phyloP scores from a whole-genome alignment of 1,140 invertebrate species.

The Ruditapes philippinarum region DNA sequence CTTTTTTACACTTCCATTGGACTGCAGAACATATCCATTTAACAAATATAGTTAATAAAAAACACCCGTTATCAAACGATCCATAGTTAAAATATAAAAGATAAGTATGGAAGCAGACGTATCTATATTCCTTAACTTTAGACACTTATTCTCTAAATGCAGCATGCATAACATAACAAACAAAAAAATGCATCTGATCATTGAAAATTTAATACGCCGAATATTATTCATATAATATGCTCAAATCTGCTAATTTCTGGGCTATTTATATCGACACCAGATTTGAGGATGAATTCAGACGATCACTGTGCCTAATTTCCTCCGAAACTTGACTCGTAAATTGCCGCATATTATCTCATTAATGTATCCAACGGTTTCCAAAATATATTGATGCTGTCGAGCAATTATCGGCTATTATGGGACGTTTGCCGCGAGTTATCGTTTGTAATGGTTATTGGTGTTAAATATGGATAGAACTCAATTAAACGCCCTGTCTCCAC shows the following conservation, averaged over 20 bases:
- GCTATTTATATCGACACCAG: conserved; percentile 1
- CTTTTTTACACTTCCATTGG: no score
- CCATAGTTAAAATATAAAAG: no score
- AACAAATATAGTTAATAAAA: no score
- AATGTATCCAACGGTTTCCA: conserved; percentile 28
- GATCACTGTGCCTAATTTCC: conserved; percentile 27
- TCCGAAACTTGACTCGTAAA: conserved; percentile 40
- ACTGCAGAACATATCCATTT: no score
- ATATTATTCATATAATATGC: background rate
- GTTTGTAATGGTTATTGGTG: background rate
- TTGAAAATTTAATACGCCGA: no score
- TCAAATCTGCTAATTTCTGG: background rate
- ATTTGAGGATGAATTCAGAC: conserved; percentile 9
- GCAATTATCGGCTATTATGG: conserved; percentile 57
- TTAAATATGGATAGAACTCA: conserved; percentile 52
- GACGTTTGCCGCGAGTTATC: conserved; percentile 34
- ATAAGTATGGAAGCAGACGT: no score
- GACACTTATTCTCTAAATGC: no score
- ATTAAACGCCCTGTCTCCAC: conserved; percentile 43
- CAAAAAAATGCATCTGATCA: no score
- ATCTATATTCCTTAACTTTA: no score
- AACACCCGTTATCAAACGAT: no score
- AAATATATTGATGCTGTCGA: conserved; percentile 23
- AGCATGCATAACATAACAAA: no score
- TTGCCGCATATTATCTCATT: conserved; percentile 31